Percentiles rank a stretch among this genome's conserved stretches.
Conservation (phyloP, 2,113 vertebrate species). For the Dinomys branickii region DNA sequence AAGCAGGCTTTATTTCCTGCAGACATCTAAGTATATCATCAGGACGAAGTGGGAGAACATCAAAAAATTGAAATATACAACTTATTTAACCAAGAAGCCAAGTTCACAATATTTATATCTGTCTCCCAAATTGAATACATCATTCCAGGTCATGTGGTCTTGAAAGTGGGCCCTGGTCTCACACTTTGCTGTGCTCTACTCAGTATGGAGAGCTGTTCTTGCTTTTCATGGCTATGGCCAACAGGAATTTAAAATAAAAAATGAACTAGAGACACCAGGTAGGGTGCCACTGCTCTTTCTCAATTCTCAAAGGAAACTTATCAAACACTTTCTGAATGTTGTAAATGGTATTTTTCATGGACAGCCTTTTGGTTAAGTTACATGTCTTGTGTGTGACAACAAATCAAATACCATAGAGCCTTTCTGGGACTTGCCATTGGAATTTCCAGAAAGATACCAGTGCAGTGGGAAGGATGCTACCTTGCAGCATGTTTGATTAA, state of each 20-base stretch:
- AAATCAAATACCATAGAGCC: slow-evolving; percentile 90
- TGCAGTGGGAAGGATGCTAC: slow-evolving; percentile 87
- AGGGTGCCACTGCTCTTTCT: slow-evolving; percentile 86
- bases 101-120: slow-evolving; percentile 93
- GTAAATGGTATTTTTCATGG: slow-evolving; percentile 92
- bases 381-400: slow-evolving; percentile 89
- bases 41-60: slow-evolving; percentile 92
- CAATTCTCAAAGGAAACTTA: slow-evolving; percentile 89
- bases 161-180: slow-evolving; percentile 90
- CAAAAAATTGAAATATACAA: slow-evolving; percentile 92
- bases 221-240: slow-evolving; percentile 91
- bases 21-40: slow-evolving; percentile 85
- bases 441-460: slow-evolving; percentile 91
- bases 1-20: slow-evolving; percentile 59
- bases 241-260: slow-evolving; percentile 92
- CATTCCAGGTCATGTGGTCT: slow-evolving; percentile 98
- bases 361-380: slow-evolving; percentile 91
- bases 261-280: slow-evolving; percentile 88
- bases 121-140: slow-evolving; percentile 95
- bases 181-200: slow-evolving; percentile 91
- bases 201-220: slow-evolving; percentile 90
- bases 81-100: slow-evolving; percentile 91
- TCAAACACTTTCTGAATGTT: slow-evolving; percentile 90
- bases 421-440: slow-evolving; percentile 91
- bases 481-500: slow-evolving; percentile 88